Evolutionary conservation across 2,113 vertebrate genomes (phyloP).

Genomic region (Hyperopisus bebe): DNA sequence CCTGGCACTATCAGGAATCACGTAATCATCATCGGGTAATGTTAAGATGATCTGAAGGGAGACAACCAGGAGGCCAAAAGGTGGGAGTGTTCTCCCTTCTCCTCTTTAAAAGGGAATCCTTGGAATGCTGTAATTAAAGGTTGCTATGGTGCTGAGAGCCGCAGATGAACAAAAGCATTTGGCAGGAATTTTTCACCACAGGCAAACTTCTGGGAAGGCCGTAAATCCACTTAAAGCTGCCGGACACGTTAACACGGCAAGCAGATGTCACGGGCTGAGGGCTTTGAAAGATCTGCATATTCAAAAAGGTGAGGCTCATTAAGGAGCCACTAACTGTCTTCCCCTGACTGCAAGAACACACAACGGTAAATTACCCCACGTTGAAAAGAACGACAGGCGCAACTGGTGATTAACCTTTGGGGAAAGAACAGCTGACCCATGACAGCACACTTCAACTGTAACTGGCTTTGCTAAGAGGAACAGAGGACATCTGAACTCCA

Average conservation of each 20-base stretch:
- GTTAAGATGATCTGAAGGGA: slow-evolving; percentile 20
- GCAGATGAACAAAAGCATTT: slow-evolving; percentile 42
- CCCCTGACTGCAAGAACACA: not conserved
- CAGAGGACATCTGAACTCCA: not conserved
- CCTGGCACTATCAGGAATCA: slow-evolving; percentile 24
- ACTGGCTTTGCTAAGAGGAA: not conserved
- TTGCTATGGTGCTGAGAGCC: slow-evolving; percentile 38
- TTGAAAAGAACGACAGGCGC: slow-evolving; percentile 24
- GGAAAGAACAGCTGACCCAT: not conserved
- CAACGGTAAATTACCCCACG: not conserved
- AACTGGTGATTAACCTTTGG: slow-evolving; percentile 22
- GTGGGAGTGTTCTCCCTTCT: slow-evolving; percentile 31
- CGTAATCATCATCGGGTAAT: slow-evolving; percentile 3
- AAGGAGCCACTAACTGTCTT: not conserved
- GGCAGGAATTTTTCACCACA: slow-evolving; percentile 40
- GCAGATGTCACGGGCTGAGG: slow-evolving; percentile 44
- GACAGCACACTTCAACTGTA: not conserved
- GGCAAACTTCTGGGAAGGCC: slow-evolving; percentile 37
- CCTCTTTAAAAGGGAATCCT: slow-evolving; percentile 39
- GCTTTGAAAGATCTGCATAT: slow-evolving; percentile 29
- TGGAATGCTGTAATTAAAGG: slow-evolving; percentile 52
- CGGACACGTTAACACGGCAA: slow-evolving; percentile 39
- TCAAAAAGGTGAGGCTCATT: slow-evolving; percentile 30
- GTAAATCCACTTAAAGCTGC: slow-evolving; percentile 50
- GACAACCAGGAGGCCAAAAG: slow-evolving; percentile 29